These are phyloP conservation scores for Phalanger gymnotis DNA, from an alignment of 2,797 vertebrate species.

Conservation along the genomic window DNA sequence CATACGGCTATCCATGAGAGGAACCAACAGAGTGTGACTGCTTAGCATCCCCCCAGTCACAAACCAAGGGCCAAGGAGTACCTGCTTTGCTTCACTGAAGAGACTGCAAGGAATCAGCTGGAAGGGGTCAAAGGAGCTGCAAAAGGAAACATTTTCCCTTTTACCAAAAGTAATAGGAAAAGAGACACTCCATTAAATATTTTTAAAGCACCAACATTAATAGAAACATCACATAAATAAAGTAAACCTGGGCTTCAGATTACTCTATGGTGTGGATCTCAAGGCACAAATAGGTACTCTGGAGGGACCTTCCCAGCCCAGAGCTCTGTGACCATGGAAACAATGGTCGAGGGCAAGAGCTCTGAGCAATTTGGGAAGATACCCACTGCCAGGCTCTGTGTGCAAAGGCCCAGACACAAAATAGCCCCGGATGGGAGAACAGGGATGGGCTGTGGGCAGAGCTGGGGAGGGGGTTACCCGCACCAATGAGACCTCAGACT, in stretches of 20 bases:
- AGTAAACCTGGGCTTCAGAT: neutral
- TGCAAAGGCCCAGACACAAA: neutral
- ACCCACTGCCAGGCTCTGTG: neutral
- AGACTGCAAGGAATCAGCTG: constrained; percentile 95
- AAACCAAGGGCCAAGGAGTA: constrained; percentile 74
- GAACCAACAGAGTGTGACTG: too few species aligned
- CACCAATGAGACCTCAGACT: neutral
- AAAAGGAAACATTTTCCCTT: constrained; percentile 78
- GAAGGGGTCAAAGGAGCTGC: constrained; percentile 96
- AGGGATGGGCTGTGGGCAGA: neutral
- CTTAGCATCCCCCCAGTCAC: neutral
- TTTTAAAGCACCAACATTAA: neutral
- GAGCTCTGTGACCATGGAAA: too few species aligned
- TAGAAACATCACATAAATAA: neutral
- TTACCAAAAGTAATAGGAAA: constrained; percentile 18
- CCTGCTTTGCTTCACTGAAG: constrained; percentile 94
- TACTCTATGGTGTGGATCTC: neutral
- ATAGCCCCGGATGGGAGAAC: neutral
- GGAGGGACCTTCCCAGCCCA: neutral
- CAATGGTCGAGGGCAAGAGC: neutral
- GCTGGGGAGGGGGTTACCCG: neutral
- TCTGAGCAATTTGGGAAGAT: neutral
- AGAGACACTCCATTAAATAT: neutral
- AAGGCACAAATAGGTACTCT: neutral
- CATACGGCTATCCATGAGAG: neutral